Base-by-base conservation (phyloP, 2,113 vertebrate genomes). In the Talpa occidentalis region DNA sequence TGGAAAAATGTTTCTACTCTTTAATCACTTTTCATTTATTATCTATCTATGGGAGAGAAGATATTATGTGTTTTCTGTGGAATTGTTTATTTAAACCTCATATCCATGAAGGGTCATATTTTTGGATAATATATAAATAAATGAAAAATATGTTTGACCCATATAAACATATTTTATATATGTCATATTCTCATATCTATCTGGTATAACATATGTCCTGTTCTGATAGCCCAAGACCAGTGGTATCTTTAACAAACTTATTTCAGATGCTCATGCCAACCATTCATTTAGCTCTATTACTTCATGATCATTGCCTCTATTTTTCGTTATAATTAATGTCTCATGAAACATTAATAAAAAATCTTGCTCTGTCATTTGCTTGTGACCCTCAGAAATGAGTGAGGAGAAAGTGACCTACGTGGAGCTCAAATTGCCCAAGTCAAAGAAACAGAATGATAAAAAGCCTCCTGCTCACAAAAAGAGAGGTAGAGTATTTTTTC, bases 301-400 rank as follows among this genome's bases (percentile, higher is more conserved):
- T 44, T 76, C 42, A 52, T 35, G 28, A 85, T 35, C 12, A 79
- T 54, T n/a, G 11, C 42, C 52, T 26, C 10, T 30, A 44, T 11
- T 54, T 87, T 87, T 62, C 10, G n/a, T 21, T 56, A 0, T 42
- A 42, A 26, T 17, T 26, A 42, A 42, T 87, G 59, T 26, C 1
- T 66, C 49, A 24, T 67, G 35, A 82, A 83, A 24, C 5, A 10
- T 37, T 35, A 30, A 28, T 28, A 56, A 60, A 16, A 28, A n/a
- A 59, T 90, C 15, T 64, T 14, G 17, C 9, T 32, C 7, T 35
- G 14, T 21, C 77, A 6, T 35, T 87, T 78, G 37, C 24, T 21
- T 67, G 30, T 16, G 72, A 81, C 22, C 24, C 40, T 90, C 82
- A 83, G 35, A 78, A 83, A 83, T 93, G 93, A 79, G 12, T 0